These are phyloP conservation scores for Coptodon rendalli DNA, from an alignment of 2,113 vertebrate species.

Conservation along the genomic window DNA sequence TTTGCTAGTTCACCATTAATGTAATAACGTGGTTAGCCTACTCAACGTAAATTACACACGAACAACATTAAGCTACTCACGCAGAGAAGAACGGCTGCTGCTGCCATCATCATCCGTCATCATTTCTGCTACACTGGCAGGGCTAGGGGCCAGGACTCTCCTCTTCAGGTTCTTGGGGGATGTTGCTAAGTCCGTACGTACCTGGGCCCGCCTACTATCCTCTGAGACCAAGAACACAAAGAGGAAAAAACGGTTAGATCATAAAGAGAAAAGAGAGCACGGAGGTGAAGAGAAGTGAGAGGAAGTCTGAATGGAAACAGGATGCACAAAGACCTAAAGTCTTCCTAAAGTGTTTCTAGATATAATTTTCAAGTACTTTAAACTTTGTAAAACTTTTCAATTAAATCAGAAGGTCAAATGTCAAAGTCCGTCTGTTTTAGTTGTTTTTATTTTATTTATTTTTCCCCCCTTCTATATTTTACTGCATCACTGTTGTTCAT, in stretches of 20 bases:
- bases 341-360: not conserved
- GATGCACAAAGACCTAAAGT: not conserved
- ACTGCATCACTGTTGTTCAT: not conserved
- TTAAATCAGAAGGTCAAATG: not conserved
- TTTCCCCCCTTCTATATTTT: not conserved
- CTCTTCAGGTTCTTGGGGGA: too few relatives aligned
- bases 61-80: too few relatives aligned
- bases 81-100: too few relatives aligned
- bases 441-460: not conserved
- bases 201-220: too few relatives aligned
- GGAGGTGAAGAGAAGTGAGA: not conserved
- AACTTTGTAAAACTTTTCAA: not conserved
- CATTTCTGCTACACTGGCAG: too few relatives aligned
- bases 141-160: too few relatives aligned
- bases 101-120: too few relatives aligned
- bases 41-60: too few relatives aligned
- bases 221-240: slow-evolving; percentile 54
- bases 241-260: rapidly evolving
- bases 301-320: not conserved
- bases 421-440: not conserved
- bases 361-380: not conserved
- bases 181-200: too few relatives aligned
- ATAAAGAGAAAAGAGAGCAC: not conserved
- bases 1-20: too few relatives aligned
- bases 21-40: too few relatives aligned